Evolutionary conservation across 2,113 vertebrate species (phyloP), one percentile per base, ranked within the genome.

Genomic region (Brachyhypopomus gauderio): DNA sequence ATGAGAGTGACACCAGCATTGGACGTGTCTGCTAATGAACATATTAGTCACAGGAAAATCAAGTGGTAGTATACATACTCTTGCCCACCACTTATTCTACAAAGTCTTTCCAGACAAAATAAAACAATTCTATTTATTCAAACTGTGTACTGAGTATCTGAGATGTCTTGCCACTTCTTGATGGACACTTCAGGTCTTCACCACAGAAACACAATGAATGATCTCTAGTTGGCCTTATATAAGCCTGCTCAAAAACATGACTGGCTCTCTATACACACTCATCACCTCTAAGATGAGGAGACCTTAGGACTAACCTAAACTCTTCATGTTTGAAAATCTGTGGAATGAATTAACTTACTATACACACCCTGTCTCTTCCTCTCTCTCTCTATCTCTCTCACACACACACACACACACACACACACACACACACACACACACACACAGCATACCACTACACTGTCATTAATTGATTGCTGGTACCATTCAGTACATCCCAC

Each of bases 21-120:
- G 55, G 72, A 58, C 48, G 71, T 55, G 77, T 80, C 59, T 64
- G 77, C 70, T 48, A 69, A 3, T 86, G 80, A 78, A 34, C 41
- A 30, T 52, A 19, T 70, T 56, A 56, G 59, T 60, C 60, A 56
- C 63, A 74, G 55, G 20, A 73, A 69, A 70, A 75, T 66, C n/a
- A 34, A 66, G 34, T 36, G 30, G 34, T 62, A 59, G 70, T 75
- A 62, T 81, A 72, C 71, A 14, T 70, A 55, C 17, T 12, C 64
- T 71, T 36, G 59, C 64, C 59, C 63, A 59, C 72, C 41, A 74
- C 60, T 75, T 30, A 76, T 64, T 8, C 48, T 48, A 70, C 70
- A 55, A 82, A 80, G n/a, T 19, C 20, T 48, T n/a, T 22, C 60
- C 56, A n/a, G 52, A n/a, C 27, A 59, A 25, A 58, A 17, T 17